A percentile compares a stretch with the other conserved stretches of the same genome.
Evolutionary conservation across 2,888 invertebrate species (phyloP).

Genomic region (Ellobium chinense): DNA sequence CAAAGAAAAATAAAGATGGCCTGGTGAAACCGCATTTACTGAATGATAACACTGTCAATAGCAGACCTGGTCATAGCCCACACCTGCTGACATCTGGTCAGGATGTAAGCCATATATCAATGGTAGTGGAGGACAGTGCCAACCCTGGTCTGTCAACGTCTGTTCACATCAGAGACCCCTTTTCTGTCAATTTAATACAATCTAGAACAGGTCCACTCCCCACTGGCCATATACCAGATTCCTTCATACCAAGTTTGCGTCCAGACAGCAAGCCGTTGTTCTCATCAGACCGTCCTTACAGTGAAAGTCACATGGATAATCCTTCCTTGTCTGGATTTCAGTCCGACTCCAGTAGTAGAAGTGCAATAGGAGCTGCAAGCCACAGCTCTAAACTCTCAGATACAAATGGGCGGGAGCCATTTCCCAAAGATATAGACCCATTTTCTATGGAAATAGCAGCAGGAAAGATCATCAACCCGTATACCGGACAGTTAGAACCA

Average conservation of each 20-base stretch:
- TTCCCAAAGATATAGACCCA: constrained; percentile 39
- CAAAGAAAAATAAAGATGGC: constrained; percentile 55
- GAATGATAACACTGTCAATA: neutral
- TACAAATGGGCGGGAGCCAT: constrained; percentile 28
- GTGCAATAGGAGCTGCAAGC: constrained; percentile 37
- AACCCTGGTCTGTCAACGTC: neutral
- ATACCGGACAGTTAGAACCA: constrained; percentile 72
- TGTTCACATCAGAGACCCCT: neutral
- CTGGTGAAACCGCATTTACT: neutral
- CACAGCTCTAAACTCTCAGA: constrained; percentile 29
- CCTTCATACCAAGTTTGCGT: constrained; percentile 21
- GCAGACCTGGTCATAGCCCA: neutral
- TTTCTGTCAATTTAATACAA: constrained; percentile 17
- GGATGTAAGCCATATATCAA: neutral
- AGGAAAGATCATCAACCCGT: constrained; percentile 73
- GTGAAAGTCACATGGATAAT: constrained; percentile 12
- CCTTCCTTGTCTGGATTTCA: constrained; percentile 11
- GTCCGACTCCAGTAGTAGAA: constrained; percentile 23
- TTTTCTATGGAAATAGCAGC: constrained; percentile 59
- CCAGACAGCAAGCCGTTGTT: constrained; percentile 34
- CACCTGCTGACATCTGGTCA: neutral
- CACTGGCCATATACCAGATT: constrained; percentile 26
- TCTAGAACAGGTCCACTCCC: neutral
- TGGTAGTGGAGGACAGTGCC: neutral
- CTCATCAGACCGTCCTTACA: constrained; percentile 37